Evolutionary conservation across 2,113 vertebrate species (phyloP).

Genomic region (Mesoclemmys tuberculata): DNA sequence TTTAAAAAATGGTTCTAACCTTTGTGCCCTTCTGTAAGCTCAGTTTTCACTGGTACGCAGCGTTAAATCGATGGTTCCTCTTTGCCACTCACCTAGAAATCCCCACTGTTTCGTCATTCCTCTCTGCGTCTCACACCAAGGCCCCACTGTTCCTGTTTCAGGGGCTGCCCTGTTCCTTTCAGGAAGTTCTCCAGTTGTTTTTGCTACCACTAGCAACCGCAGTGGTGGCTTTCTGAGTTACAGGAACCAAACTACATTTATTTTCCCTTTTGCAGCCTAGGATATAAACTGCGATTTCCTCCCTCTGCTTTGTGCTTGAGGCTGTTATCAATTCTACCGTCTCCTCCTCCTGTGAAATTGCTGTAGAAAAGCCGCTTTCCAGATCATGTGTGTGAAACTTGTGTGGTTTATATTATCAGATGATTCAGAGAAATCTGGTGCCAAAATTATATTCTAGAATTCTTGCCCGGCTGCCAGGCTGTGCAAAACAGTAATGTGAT

Average conservation of each 20-base stretch:
- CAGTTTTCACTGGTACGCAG: neutral
- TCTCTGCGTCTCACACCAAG: constrained; percentile 9
- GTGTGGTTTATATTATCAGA: constrained; percentile 38
- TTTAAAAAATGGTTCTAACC: neutral
- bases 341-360: constrained; percentile 38
- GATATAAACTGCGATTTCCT: constrained; percentile 2
- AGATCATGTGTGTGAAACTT: constrained; percentile 34
- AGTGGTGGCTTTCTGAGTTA: constrained; percentile 26
- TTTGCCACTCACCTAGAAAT: neutral
- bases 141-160: neutral
- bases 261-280: constrained; percentile 6
- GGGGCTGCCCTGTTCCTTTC: neutral
- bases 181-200: neutral
- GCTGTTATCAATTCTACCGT: constrained; percentile 32
- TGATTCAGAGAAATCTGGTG: constrained; percentile 50
- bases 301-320: neutral
- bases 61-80: neutral
- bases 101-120: neutral
- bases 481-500: neutral
- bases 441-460: constrained; percentile 22
- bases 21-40: neutral
- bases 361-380: constrained; percentile 48
- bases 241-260: neutral
- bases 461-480: neutral
- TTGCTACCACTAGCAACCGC: neutral